Percentiles rank a stretch among this genome's conserved stretches.
These are phyloP conservation scores for Dysidea cf. avara DNA, from an alignment of 37 sponge, comb jelly and placozoan genomes.

Conservation along the genomic window DNA sequence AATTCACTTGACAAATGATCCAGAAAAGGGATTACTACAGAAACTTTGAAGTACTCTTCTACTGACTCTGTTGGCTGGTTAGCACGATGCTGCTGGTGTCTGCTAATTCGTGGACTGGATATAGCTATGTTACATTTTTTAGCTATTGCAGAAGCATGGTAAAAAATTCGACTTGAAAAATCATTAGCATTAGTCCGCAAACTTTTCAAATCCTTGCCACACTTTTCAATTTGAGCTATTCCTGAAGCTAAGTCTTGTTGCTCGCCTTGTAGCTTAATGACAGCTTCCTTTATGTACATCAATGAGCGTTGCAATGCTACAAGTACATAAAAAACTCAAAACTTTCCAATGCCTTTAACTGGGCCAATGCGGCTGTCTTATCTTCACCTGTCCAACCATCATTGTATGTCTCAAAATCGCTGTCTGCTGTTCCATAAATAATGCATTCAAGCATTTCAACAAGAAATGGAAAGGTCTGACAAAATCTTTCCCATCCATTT, in stretches of 20 bases:
- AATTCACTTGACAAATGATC: not conserved
- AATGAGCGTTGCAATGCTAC: constrained; percentile 36
- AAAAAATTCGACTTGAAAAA: constrained; percentile 35
- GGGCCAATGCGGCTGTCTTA: constrained; percentile 47
- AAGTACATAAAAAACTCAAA: constrained; percentile 51
- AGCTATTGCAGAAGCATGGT: constrained; percentile 49
- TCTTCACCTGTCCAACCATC: constrained; percentile 48
- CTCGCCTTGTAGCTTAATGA: constrained; percentile 42
- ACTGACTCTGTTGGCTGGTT: constrained; percentile 36
- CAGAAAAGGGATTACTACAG: not conserved
- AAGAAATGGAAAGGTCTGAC: constrained; percentile 43
- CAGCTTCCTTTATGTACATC: constrained; percentile 53
- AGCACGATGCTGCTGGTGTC: constrained; percentile 40
- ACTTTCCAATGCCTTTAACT: constrained; percentile 36
- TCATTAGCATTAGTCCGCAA: constrained; percentile 36
- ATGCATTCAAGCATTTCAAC: constrained; percentile 53
- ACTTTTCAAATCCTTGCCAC: not conserved
- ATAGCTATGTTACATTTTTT: constrained; percentile 36
- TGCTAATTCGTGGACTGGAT: constrained; percentile 26
- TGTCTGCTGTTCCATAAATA: constrained; percentile 32
- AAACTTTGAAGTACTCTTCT: constrained; percentile 22
- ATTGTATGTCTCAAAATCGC: constrained; percentile 38
- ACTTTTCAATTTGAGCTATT: constrained; percentile 17
- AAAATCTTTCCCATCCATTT: constrained; percentile 60
- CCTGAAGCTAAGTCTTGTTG: constrained; percentile 49